phyloP scores from a whole-genome alignment of 2,113 vertebrate genomes.

The Sula dactylatra region DNA sequence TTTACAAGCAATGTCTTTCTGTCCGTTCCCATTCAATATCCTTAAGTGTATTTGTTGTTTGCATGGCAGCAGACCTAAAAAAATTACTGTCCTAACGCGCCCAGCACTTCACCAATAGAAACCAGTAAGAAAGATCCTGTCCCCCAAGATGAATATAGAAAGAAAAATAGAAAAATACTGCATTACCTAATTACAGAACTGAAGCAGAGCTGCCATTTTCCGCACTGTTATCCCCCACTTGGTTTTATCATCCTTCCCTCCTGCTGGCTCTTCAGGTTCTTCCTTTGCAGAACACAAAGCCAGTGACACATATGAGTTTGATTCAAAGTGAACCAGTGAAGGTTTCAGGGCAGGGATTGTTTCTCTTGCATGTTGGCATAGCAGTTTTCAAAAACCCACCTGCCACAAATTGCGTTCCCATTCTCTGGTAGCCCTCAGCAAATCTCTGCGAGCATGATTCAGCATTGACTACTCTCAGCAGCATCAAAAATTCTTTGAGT shows the following conservation, averaged over 20 bases:
- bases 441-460: constrained; percentile 14
- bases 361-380: background rate
- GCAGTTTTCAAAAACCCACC: background rate
- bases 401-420: background rate
- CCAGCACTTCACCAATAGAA: background rate
- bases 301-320: background rate
- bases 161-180: background rate
- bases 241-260: background rate
- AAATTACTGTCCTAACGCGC: background rate
- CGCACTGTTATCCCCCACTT: background rate
- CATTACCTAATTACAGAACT: background rate
- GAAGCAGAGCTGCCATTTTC: background rate
- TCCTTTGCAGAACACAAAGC: background rate
- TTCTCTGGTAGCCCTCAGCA: background rate
- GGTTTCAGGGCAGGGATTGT: background rate
- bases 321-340: background rate
- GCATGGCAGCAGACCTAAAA: background rate
- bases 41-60: background rate
- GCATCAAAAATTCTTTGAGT: constrained; percentile 33
- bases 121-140: background rate
- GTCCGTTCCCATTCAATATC: background rate
- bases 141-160: background rate
- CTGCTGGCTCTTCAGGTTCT: background rate
- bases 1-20: background rate
- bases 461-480: constrained; percentile 12